Evolutionary conservation across 2,888 invertebrate genomes (phyloP).

Genomic region (Andrena minutula): DNA sequence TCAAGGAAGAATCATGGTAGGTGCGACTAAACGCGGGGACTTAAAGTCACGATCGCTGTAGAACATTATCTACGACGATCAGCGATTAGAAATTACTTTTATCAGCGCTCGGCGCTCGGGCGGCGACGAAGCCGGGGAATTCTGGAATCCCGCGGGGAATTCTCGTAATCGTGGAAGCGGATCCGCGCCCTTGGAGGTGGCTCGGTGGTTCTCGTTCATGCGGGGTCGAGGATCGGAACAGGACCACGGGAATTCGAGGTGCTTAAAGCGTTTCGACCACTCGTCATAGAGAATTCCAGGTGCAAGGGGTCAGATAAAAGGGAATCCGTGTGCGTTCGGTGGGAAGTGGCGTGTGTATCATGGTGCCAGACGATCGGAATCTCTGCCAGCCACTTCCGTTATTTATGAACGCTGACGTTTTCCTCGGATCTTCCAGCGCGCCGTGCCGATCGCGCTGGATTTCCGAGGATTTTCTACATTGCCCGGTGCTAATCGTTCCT

Average conservation of each 20-base stretch:
- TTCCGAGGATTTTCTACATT: slow-evolving; percentile 1
- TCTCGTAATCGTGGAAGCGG: slow-evolving; percentile 62
- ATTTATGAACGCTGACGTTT: slow-evolving; percentile 52
- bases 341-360: slow-evolving; percentile 57
- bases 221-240: slow-evolving; percentile 66
- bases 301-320: slow-evolving; percentile 74
- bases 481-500: neutral
- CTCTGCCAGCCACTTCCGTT: slow-evolving; percentile 52
- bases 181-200: slow-evolving; percentile 45
- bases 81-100: slow-evolving; percentile 56
- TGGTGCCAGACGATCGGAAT: slow-evolving; percentile 52
- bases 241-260: slow-evolving; percentile 74
- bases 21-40: slow-evolving; percentile 21
- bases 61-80: slow-evolving; percentile 58
- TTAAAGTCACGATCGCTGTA: slow-evolving; percentile 46
- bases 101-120: slow-evolving; percentile 36
- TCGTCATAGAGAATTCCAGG: slow-evolving; percentile 77
- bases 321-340: slow-evolving; percentile 67
- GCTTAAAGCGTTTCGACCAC: slow-evolving; percentile 75
- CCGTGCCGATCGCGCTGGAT: slow-evolving; percentile 16
- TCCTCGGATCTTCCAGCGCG: slow-evolving; percentile 23
- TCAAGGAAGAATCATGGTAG: slow-evolving; percentile 5
- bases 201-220: slow-evolving; percentile 19
- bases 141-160: slow-evolving; percentile 59
- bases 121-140: slow-evolving; percentile 37